Evolutionary conservation across 2,888 invertebrate species (phyloP), one percentile per base, ranked within the genome.

Genomic region (Drosophila neotestacea): DNA sequence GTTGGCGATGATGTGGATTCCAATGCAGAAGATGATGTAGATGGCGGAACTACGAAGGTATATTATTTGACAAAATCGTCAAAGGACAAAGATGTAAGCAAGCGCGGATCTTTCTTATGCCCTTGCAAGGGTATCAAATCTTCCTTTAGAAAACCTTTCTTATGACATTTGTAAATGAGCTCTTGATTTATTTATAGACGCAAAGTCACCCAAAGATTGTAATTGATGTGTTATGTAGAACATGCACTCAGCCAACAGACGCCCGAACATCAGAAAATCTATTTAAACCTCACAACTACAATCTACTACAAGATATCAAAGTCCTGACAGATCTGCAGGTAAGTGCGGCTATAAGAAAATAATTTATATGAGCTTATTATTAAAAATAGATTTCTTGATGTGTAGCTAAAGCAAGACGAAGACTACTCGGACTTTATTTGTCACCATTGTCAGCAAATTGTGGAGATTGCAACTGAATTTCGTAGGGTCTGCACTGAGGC

Each of bases 381-480:
- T 5, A 11, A 6, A 4, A 39, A 30, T 6, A 1, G 0, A 39
- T 30, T 22, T 9, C 1, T 7, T 4, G 5, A 5, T 42, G 1
- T 32, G 4, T n/a, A 80, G 80, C 47, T 81, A 0, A 39, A 55
- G 10, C 54, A 51, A 30, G 39, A 63, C 22, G 50, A 58, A 4
- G 52, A 77, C 2, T 55, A 73, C 22, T 74, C 86, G 0, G 68
- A 77, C 27, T 51, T 61, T 5, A 85, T 81, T 34, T 81, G 81
- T 46, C 50, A 52, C 2, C 10, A 61, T 22, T 81, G 81, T 28
- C 68, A 48, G 11, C 56, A 66, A 6, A 64, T 63, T 30, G 41
- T 81, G 13, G 64, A 83, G 16, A 67, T 69, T 30, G 86, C 86
- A 4, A 48, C 27, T 3, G 77, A 85, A 32, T 81, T 81, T 52